These are phyloP conservation scores for Lasius platythorax DNA, from an alignment of 2,888 invertebrate species.

Conservation along the genomic window DNA sequence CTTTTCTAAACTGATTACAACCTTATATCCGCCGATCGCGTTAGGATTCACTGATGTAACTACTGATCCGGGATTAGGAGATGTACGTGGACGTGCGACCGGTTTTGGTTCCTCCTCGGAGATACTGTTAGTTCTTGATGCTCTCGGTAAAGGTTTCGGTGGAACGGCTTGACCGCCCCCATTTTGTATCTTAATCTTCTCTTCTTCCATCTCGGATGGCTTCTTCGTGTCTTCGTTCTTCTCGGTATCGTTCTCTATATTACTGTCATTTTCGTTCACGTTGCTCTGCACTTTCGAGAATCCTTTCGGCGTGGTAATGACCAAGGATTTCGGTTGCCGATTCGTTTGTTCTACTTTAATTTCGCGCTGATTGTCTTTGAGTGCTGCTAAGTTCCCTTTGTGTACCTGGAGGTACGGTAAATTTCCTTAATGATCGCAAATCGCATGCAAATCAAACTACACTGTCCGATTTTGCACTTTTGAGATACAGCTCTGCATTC, in stretches of 20 bases:
- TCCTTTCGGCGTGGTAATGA: constrained; percentile 80
- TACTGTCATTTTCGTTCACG: constrained; percentile 78
- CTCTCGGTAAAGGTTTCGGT: constrained; percentile 93
- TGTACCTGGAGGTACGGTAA: constrained; percentile 83
- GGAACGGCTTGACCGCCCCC: constrained; percentile 87
- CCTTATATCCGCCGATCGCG: constrained; percentile 92
- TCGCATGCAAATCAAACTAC: constrained; percentile 56
- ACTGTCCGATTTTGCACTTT: constrained; percentile 52
- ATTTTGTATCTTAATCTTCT: constrained; percentile 83
- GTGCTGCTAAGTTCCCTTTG: constrained; percentile 83
- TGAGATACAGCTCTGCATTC: constrained; percentile 43
- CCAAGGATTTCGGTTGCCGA: constrained; percentile 78
- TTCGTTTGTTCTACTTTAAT: constrained; percentile 80
- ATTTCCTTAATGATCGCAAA: constrained; percentile 74
- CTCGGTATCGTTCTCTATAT: constrained; percentile 76
- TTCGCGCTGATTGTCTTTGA: constrained; percentile 83
- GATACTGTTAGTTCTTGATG: constrained; percentile 90
- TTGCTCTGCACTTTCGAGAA: constrained; percentile 74
- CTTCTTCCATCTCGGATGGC: constrained; percentile 78
- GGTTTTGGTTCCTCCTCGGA: constrained; percentile 91
- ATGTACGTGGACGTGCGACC: constrained; percentile 91
- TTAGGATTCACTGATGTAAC: constrained; percentile 88
- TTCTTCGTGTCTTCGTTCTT: constrained; percentile 80
- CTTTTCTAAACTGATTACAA: constrained; percentile 82
- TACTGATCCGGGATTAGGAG: constrained; percentile 87